Evolutionary conservation across 2,797 vertebrate genomes (phyloP), one percentile per base, ranked within the genome.

Genomic region (Hydrolagus colliei): DNA sequence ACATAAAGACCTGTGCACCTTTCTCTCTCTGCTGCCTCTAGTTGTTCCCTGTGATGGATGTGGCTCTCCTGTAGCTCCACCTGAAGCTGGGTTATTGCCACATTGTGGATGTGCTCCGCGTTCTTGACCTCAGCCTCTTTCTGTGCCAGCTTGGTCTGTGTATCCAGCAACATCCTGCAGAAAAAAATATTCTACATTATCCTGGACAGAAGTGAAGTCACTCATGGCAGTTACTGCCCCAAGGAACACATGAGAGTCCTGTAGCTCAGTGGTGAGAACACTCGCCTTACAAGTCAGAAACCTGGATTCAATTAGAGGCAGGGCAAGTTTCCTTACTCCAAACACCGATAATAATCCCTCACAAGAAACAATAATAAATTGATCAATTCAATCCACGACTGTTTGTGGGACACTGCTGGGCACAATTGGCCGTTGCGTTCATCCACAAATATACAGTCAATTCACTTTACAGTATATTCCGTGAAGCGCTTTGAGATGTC

Each of bases 141-240:
- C 78, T 94, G 89, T 76, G 91, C 89, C 32, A 96, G 92, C 84
- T 89, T 89, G 86, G 91, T 93, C 90, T 97, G 93, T 12, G 88
- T 89, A 88, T 97, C 96, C 87, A 93, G 90, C 88, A 97, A 89
- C 88, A 93, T 91, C 88, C 97, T 99, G 88, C 78, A 61, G 85
- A 91, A 89, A 85, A 27, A 88, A 68, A 87, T n/a, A 89, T 77
- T 77, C 10, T 9, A 77, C 16, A 10, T 20, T 11, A 71, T 84
- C 41, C 20, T 20, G 9, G 22, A 20, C 41, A 27, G 27, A 27
- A 27, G 27, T 27, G 27, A 27, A 27, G 27, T 3, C 3, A 65
- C 11, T 10, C 18, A 18, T 20, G 18, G 10, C 41, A 32, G 20
- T 41, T 20, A 77, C 6, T 77, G 75, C 20, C 52, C 20, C 27